These are phyloP conservation scores for Scolopax rusticola DNA, from an alignment of 2,797 vertebrate genomes.

Conservation along the genomic window DNA sequence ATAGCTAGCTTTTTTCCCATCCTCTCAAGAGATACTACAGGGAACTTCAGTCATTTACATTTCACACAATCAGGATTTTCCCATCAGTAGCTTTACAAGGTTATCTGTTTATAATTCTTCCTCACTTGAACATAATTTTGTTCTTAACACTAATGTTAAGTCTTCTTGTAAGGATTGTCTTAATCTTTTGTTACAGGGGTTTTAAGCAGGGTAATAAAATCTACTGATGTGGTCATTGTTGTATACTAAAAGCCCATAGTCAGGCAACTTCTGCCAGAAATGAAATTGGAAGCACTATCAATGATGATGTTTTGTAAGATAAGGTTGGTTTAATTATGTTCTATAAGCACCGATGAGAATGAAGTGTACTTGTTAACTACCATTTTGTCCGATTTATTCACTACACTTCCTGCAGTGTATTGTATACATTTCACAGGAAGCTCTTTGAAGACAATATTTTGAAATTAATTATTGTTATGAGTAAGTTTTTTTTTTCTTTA, in stretches of 20 bases:
- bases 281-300: conserved; percentile 50
- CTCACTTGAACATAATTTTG: conserved; percentile 43
- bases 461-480: conserved; percentile 15
- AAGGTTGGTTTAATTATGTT: conserved; percentile 46
- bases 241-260: not conserved
- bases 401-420: not conserved
- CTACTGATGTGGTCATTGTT: conserved; percentile 38
- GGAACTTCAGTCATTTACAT: conserved; percentile 8
- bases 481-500: not conserved
- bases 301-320: conserved; percentile 36
- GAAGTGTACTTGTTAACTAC: conserved; percentile 12
- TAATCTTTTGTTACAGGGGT: conserved; percentile 26
- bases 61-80: not conserved
- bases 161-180: not conserved
- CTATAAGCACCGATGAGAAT: conserved; percentile 19
- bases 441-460: conserved; percentile 9
- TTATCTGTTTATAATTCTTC: conserved; percentile 45
- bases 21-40: not conserved
- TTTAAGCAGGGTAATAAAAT: conserved; percentile 62
- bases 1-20: not conserved
- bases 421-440: not conserved
- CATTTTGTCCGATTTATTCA: conserved; percentile 9
- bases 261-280: not conserved
- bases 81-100: conserved; percentile 18
- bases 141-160: conserved; percentile 11